phyloP scores from a whole-genome alignment of 1,140 invertebrate genomes.

The Pachypsylla venusta region DNA sequence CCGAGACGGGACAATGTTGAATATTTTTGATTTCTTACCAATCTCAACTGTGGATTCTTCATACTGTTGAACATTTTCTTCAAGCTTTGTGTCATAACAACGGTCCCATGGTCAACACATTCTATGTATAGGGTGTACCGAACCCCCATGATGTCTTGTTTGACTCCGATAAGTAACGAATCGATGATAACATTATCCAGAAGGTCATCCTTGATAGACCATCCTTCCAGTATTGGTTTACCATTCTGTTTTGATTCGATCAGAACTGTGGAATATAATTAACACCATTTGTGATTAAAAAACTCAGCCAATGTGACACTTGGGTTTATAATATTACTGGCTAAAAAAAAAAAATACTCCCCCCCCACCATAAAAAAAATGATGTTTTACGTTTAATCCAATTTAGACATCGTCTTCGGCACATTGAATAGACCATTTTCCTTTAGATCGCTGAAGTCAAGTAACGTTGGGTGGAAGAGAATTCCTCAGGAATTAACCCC shows the following conservation, averaged over 20 bases:
- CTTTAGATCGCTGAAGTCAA: background rate
- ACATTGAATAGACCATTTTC: background rate
- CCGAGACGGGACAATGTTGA: too few relatives aligned
- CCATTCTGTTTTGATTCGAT: conserved; percentile 39
- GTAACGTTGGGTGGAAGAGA: background rate
- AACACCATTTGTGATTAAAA: background rate
- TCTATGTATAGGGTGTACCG: conserved; percentile 41
- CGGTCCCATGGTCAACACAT: conserved; percentile 37
- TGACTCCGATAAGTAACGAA: conserved; percentile 37
- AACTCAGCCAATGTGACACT: background rate
- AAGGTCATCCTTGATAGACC: background rate
- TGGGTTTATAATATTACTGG: background rate
- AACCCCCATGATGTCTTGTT: conserved; percentile 36
- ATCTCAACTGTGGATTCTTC: conserved; percentile 28
- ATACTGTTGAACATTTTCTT: conserved; percentile 33
- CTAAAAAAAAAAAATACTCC: background rate
- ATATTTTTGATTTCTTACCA: too few relatives aligned
- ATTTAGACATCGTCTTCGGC: background rate
- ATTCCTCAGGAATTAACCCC: too few relatives aligned
- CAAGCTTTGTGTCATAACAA: conserved; percentile 34
- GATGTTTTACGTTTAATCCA: too few relatives aligned
- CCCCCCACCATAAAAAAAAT: too few relatives aligned
- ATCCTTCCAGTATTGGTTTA: conserved; percentile 20
- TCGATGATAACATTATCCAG: conserved; percentile 33
- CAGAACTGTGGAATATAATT: conserved; percentile 36